A percentile compares a stretch with the other conserved stretches of the same genome.
phyloP scores from a whole-genome alignment of 2,113 vertebrate genomes.

The Mobula hypostoma region DNA sequence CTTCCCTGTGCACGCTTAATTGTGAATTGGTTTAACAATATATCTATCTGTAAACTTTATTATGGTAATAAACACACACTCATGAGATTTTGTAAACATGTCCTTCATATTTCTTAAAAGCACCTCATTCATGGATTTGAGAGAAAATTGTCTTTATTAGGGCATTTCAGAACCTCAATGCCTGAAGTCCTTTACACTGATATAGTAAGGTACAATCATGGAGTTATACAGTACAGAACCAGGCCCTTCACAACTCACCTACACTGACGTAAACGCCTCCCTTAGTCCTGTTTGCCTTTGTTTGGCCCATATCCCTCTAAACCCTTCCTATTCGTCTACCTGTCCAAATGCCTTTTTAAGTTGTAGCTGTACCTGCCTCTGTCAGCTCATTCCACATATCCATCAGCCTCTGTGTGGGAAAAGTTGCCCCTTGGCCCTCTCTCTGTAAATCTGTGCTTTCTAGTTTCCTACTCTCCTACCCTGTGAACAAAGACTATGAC shows the following conservation, averaged over 20 bases:
- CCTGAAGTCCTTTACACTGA: not conserved
- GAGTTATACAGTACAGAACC: not conserved
- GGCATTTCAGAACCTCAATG: not conserved
- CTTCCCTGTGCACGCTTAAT: conserved; percentile 64
- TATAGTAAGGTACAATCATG: not conserved
- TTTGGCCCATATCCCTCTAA: no score
- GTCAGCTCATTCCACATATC: no score
- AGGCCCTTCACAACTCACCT: not conserved
- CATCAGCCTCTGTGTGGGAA: no score
- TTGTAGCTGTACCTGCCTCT: no score
- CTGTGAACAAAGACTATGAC: no score
- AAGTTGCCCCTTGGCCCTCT: no score
- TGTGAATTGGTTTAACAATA: conserved; percentile 70
- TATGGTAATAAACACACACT: conserved; percentile 80
- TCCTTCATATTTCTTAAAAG: conserved; percentile 46
- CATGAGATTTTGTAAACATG: conserved; percentile 74
- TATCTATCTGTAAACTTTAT: conserved; percentile 78
- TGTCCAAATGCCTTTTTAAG: no score
- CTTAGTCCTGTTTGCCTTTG: no score
- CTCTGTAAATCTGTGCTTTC: no score
- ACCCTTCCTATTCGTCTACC: no score
- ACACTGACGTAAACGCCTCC: no score
- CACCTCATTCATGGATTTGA: not conserved
- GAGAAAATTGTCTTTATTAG: not conserved
- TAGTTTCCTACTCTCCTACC: no score